phyloP scores from a whole-genome alignment of 2,113 vertebrate genomes.

The Mustela lutreola region DNA sequence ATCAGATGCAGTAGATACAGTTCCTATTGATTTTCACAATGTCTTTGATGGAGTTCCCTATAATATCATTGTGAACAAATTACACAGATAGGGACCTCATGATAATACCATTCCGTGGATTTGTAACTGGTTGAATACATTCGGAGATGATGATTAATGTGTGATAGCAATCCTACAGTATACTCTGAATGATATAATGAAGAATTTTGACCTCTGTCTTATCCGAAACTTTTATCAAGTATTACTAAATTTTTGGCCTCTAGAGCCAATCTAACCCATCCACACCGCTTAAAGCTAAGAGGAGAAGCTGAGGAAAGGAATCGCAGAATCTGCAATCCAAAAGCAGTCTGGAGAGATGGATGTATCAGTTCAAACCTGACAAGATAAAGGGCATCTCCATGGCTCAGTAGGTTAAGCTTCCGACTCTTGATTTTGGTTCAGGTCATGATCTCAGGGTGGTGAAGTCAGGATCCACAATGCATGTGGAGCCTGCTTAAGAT shows the following conservation, averaged over 20 bases:
- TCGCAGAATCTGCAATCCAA: neutral
- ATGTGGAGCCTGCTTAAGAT: neutral
- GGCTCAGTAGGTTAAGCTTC: neutral
- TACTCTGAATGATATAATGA: slow-evolving; percentile 5
- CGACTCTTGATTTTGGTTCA: neutral
- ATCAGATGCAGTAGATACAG: neutral
- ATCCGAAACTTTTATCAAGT: neutral
- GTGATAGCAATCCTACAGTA: neutral
- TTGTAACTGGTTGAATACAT: slow-evolving; percentile 56
- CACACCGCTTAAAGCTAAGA: neutral
- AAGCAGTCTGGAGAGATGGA: neutral
- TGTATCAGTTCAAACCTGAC: neutral
- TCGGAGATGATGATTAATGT: slow-evolving; percentile 60
- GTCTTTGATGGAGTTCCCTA: slow-evolving; percentile 64
- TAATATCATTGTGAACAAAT: slow-evolving; percentile 68
- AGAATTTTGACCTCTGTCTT: slow-evolving; percentile 47
- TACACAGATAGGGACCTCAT: slow-evolving; percentile 40
- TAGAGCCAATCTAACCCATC: neutral
- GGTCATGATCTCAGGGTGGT: neutral
- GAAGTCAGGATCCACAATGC: neutral
- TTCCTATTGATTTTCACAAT: slow-evolving; percentile 48
- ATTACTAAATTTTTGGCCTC: neutral
- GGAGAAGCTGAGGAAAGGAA: neutral
- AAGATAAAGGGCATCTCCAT: neutral
- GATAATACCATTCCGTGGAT: slow-evolving; percentile 52